A percentile compares a stretch with the other conserved stretches of the same genome.
phyloP scores from a whole-genome alignment of 1,140 invertebrate species.

The Caenorhabditis remanei region DNA sequence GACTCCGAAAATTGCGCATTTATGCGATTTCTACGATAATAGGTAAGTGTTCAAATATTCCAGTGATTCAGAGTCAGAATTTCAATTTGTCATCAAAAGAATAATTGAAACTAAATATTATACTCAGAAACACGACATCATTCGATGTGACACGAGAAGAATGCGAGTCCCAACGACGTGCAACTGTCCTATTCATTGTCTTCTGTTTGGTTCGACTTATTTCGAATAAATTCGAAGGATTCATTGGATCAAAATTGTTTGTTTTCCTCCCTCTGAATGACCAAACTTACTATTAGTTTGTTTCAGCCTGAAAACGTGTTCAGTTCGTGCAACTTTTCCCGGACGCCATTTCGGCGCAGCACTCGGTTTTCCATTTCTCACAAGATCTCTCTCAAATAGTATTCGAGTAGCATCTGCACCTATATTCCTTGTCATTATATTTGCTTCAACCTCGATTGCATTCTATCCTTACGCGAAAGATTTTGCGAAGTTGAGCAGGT shows the following conservation, averaged over 20 bases:
- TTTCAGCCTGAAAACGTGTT: slow-evolving; percentile 44
- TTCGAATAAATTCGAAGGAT: slow-evolving; percentile 57
- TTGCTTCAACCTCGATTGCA: slow-evolving; percentile 43
- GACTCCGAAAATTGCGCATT: background rate
- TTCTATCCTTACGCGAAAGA: slow-evolving; percentile 55
- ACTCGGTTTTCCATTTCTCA: slow-evolving; percentile 57
- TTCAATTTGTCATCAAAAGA: background rate
- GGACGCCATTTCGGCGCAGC: slow-evolving; percentile 53
- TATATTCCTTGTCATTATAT: slow-evolving; percentile 25
- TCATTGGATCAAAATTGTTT: slow-evolving; percentile 39
- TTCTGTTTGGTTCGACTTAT: slow-evolving; percentile 57
- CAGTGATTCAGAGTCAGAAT: background rate
- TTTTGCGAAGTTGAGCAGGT: slow-evolving; percentile 21
- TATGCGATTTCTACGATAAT: slow-evolving; percentile 42
- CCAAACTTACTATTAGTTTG: too few species aligned
- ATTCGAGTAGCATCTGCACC: slow-evolving; percentile 43
- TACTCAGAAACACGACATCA: background rate
- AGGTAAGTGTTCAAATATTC: background rate
- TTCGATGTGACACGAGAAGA: slow-evolving; percentile 23
- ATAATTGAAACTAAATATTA: too few species aligned
- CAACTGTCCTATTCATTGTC: slow-evolving; percentile 56
- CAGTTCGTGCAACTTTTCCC: slow-evolving; percentile 30
- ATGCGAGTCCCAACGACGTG: slow-evolving; percentile 44
- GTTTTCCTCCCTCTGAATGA: background rate
- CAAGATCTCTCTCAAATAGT: slow-evolving; percentile 24